Conservation (phyloP, 1,140 invertebrate genomes). For the Argopecten irradians region DNA sequence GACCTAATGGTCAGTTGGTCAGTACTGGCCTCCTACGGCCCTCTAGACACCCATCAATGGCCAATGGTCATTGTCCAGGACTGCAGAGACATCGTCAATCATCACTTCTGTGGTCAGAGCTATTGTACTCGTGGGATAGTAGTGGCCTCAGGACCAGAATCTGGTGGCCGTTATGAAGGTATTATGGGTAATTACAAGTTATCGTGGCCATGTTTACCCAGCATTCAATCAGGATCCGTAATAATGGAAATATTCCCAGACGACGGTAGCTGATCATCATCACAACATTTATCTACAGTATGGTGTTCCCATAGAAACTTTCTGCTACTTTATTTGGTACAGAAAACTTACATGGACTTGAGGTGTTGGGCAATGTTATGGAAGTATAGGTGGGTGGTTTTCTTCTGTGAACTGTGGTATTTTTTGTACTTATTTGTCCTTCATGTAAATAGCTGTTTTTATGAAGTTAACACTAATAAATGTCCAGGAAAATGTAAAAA, state of each 20-base stretch:
- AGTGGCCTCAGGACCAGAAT: not conserved
- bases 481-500: too few species aligned
- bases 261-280: not conserved
- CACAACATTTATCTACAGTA: not conserved
- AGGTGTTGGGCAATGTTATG: too few species aligned
- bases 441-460: too few species aligned
- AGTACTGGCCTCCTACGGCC: not conserved
- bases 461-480: too few species aligned
- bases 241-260: not conserved
- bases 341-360: too few species aligned
- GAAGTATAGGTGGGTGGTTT: too few species aligned
- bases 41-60: not conserved
- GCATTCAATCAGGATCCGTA: not conserved
- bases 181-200: conserved; percentile 18
- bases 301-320: too few species aligned
- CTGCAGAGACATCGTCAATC: not conserved
- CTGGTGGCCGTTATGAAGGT: not conserved
- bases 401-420: too few species aligned
- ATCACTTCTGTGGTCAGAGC: not conserved
- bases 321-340: too few species aligned
- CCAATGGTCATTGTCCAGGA: not conserved
- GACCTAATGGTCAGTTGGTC: not conserved
- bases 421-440: too few species aligned
- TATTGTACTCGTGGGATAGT: not conserved
- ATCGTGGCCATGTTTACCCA: not conserved